Percentiles rank a stretch among this genome's conserved stretches.
Evolutionary conservation across 2,888 invertebrate genomes (phyloP).

Genomic region (Lasioglossum malachurum): DNA sequence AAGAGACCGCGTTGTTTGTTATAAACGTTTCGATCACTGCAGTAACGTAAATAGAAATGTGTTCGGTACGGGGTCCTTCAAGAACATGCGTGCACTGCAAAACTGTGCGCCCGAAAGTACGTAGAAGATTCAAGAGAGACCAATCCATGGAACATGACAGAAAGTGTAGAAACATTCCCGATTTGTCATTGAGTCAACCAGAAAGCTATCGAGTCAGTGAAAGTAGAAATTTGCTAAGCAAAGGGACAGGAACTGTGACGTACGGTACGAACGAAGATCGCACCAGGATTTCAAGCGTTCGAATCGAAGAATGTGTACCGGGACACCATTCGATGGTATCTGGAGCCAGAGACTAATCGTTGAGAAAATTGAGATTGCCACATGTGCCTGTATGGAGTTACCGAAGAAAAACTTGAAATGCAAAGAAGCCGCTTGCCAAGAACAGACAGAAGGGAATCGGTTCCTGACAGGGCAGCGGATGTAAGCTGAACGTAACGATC

Average conservation of each 20-base stretch:
- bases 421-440: neutral
- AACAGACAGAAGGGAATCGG: neutral
- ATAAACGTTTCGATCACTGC: slow-evolving; percentile 11
- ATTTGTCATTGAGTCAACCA: neutral
- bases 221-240: too few relatives aligned
- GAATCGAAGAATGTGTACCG: neutral
- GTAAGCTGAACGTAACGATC: slow-evolving; percentile 21
- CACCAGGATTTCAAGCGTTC: neutral
- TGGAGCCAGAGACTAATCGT: neutral
- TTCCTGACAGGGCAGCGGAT: neutral
- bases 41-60: slow-evolving; percentile 39
- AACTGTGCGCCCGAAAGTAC: neutral
- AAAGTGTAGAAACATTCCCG: slow-evolving; percentile 8
- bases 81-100: slow-evolving; percentile 2
- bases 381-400: neutral
- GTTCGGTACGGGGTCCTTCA: slow-evolving; percentile 21
- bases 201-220: neutral
- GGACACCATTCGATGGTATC: neutral
- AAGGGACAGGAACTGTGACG: neutral
- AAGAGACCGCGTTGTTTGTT: slow-evolving; percentile 29
- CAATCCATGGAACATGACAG: slow-evolving; percentile 1
- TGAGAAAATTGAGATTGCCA: neutral
- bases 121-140: slow-evolving; percentile 11
- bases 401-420: neutral
- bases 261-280: neutral